These are phyloP conservation scores for Drosophila formosana DNA, from an alignment of 2,888 invertebrate species.

Conservation along the genomic window DNA sequence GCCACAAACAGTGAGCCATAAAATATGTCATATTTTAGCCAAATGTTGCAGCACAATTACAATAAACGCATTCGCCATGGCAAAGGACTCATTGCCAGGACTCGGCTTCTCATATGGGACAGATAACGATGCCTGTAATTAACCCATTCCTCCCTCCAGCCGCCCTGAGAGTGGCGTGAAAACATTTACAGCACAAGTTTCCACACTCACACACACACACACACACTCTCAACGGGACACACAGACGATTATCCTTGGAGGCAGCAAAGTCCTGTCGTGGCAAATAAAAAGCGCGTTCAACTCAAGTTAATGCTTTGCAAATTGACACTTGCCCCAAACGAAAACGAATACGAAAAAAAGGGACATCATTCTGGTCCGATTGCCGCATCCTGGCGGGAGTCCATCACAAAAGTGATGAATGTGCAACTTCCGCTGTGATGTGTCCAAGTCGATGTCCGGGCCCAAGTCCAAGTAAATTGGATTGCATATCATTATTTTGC, in stretches of 20 bases:
- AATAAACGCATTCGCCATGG: slow-evolving; percentile 77
- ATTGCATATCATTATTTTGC: slow-evolving; percentile 81
- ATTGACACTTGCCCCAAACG: slow-evolving; percentile 68
- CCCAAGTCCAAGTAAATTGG: slow-evolving; percentile 64
- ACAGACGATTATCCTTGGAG: slow-evolving; percentile 28
- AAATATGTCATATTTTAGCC: slow-evolving; percentile 82
- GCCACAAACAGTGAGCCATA: slow-evolving; percentile 69
- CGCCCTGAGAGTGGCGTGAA: slow-evolving; percentile 51
- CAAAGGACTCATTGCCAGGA: slow-evolving; percentile 29
- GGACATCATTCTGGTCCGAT: slow-evolving; percentile 13
- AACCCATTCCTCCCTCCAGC: slow-evolving; percentile 35
- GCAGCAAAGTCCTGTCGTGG: slow-evolving; percentile 9
- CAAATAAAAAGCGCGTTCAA: slow-evolving; percentile 38
- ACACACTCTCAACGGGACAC: neutral
- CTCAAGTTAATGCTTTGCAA: slow-evolving; percentile 73
- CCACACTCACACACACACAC: slow-evolving; percentile 10
- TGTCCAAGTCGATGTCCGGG: slow-evolving; percentile 38
- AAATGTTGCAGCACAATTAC: slow-evolving; percentile 67
- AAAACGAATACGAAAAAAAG: neutral
- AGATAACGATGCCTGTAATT: slow-evolving; percentile 61
- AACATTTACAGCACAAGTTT: slow-evolving; percentile 58
- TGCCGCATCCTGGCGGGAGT: slow-evolving; percentile 29
- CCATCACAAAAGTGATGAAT: slow-evolving; percentile 77
- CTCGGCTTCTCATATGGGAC: slow-evolving; percentile 56
- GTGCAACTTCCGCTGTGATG: slow-evolving; percentile 66